phyloP scores from a whole-genome alignment of 1,140 invertebrate genomes.

The Calliopsis andreniformis region DNA sequence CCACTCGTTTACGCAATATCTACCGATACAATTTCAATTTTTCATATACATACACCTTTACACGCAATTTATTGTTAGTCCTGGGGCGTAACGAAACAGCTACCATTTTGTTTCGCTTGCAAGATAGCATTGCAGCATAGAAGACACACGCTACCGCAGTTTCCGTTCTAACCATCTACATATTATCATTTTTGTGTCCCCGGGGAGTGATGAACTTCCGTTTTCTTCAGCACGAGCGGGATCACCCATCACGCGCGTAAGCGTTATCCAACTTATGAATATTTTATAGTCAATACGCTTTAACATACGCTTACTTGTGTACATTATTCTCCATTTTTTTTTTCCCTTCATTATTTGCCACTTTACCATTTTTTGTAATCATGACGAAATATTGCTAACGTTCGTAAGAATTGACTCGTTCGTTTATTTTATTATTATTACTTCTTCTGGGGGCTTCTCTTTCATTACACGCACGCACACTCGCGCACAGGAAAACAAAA shows the following conservation, averaged over 20 bases:
- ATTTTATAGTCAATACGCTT: conserved; percentile 14
- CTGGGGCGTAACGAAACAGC: conserved; percentile 68
- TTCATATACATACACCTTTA: neutral
- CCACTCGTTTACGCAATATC: neutral
- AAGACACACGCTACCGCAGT: conserved; percentile 43
- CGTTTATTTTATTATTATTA: conserved; percentile 46
- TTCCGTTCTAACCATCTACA: neutral
- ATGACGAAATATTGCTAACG: conserved; percentile 74
- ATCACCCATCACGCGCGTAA: conserved; percentile 32
- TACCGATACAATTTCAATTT: neutral
- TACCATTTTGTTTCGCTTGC: conserved; percentile 74
- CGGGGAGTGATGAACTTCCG: neutral
- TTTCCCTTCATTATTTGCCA: conserved; percentile 43
- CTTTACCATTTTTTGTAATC: conserved; percentile 57
- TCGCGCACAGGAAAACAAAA: conserved; percentile 71
- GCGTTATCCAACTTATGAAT: conserved; percentile 52
- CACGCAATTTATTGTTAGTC: conserved; percentile 23
- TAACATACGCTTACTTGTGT: conserved; percentile 28
- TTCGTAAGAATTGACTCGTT: conserved; percentile 76
- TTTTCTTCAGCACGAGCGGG: conserved; percentile 38
- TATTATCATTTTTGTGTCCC: too few relatives aligned
- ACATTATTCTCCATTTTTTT: conserved; percentile 35
- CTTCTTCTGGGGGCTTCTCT: conserved; percentile 16
- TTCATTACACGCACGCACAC: conserved; percentile 45
- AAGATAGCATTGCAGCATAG: conserved; percentile 30